Evolutionary conservation across 2,113 vertebrate genomes (phyloP).

Genomic region (Ardeotis arabs): DNA sequence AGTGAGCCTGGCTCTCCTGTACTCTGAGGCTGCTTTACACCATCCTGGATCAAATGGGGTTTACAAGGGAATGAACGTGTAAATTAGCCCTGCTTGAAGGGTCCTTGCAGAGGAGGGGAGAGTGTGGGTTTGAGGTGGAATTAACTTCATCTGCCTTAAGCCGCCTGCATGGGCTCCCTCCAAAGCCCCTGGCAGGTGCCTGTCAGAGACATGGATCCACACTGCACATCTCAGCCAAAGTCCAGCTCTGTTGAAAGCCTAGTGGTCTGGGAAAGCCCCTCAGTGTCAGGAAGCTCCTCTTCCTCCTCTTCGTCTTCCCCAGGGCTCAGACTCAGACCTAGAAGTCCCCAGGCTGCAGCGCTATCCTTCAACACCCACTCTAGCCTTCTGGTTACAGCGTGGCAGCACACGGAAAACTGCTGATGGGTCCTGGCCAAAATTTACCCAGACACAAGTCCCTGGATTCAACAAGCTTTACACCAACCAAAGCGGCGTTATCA

Average conservation of each 20-base stretch:
- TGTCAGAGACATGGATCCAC: neutral
- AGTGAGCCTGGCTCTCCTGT: neutral
- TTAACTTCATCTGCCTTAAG: neutral
- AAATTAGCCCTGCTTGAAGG: neutral
- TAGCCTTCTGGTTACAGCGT: neutral
- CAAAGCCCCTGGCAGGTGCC: neutral
- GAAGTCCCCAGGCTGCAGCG: neutral
- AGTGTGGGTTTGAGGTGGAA: neutral
- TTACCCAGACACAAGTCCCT: neutral
- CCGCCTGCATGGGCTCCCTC: neutral
- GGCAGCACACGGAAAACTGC: neutral
- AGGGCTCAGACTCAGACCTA: neutral
- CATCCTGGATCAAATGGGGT: neutral
- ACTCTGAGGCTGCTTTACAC: neutral
- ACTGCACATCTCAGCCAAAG: neutral
- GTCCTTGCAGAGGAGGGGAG: neutral
- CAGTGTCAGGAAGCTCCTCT: neutral
- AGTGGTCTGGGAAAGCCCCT: neutral
- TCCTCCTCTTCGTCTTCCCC: neutral
- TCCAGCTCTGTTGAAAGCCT: neutral
- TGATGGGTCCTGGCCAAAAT: neutral
- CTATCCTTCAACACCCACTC: neutral
- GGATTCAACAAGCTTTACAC: neutral
- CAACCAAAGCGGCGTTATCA: neutral
- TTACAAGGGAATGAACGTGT: accelerated